A percentile compares a stretch with the other conserved stretches of the same genome.
Evolutionary conservation across 2,113 vertebrate species (phyloP).

Genomic region (Podocnemis expansa): DNA sequence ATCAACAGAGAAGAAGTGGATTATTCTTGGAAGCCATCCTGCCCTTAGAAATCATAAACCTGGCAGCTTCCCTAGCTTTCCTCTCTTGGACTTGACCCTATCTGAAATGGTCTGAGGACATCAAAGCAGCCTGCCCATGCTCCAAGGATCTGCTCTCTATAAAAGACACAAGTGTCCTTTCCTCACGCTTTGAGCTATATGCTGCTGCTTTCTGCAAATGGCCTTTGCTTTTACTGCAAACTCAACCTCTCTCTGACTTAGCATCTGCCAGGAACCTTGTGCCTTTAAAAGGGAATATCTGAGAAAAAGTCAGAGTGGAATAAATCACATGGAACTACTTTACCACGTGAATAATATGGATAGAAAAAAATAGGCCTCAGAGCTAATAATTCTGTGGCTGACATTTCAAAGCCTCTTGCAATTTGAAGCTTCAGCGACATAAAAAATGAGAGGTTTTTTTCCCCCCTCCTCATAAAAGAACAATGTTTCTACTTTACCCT

Average conservation of each 20-base stretch:
- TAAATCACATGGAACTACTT: neutral
- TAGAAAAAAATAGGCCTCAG: neutral
- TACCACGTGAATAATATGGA: neutral
- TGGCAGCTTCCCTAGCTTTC: slow-evolving; percentile 34
- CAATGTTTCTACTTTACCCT: neutral
- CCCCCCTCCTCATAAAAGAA: neutral
- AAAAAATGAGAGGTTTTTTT: neutral
- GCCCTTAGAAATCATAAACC: slow-evolving; percentile 38
- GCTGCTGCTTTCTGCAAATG: neutral
- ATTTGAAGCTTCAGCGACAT: neutral
- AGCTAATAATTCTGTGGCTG: neutral
- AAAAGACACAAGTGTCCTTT: slow-evolving; percentile 22
- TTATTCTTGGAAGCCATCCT: slow-evolving; percentile 41
- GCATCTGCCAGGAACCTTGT: neutral
- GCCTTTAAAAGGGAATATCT: neutral
- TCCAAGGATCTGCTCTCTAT: neutral
- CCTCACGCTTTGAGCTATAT: neutral
- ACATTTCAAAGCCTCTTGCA: slow-evolving; percentile 3
- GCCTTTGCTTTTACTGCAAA: neutral
- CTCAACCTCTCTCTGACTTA: neutral
- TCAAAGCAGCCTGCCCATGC: neutral
- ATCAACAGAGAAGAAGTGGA: neutral
- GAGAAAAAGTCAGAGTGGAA: neutral
- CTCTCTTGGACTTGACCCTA: neutral
- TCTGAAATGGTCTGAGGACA: neutral